These are phyloP conservation scores for Zaprionus lachaisei DNA, from an alignment of 1,140 invertebrate genomes.

Conservation along the genomic window DNA sequence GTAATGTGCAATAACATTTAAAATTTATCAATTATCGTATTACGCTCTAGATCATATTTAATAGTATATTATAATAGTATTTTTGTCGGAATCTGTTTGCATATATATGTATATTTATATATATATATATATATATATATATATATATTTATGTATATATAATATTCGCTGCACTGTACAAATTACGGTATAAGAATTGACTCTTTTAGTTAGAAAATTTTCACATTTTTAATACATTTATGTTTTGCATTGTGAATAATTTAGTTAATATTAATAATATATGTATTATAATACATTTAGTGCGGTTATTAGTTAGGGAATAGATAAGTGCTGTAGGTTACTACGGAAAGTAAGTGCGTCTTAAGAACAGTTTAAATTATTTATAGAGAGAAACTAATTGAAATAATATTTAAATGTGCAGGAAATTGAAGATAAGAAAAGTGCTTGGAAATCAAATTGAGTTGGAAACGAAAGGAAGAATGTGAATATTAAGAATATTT, in stretches of 20 bases:
- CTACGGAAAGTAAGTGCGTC: constrained; percentile 58
- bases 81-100: not conserved
- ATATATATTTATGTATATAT: constrained; percentile 41
- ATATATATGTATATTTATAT: constrained; percentile 27
- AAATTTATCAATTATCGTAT: constrained; percentile 38
- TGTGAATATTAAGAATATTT: constrained; percentile 7
- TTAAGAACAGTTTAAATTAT: constrained; percentile 13
- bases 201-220: constrained; percentile 85
- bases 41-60: constrained; percentile 19
- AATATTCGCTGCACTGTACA: constrained; percentile 82
- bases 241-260: constrained; percentile 75
- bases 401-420: constrained; percentile 27
- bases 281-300: constrained; percentile 43
- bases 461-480: not conserved
- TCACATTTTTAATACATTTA: constrained; percentile 83
- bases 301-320: constrained; percentile 6
- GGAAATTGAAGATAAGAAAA: constrained; percentile 2
- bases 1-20: constrained; percentile 29
- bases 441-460: not conserved
- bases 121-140: constrained; percentile 18
- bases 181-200: constrained; percentile 85
- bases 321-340: constrained; percentile 19
- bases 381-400: not conserved
- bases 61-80: constrained; percentile 30
- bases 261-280: constrained; percentile 57